phyloP scores from a whole-genome alignment of 2,113 vertebrate genomes.

The Symphodus melops region DNA sequence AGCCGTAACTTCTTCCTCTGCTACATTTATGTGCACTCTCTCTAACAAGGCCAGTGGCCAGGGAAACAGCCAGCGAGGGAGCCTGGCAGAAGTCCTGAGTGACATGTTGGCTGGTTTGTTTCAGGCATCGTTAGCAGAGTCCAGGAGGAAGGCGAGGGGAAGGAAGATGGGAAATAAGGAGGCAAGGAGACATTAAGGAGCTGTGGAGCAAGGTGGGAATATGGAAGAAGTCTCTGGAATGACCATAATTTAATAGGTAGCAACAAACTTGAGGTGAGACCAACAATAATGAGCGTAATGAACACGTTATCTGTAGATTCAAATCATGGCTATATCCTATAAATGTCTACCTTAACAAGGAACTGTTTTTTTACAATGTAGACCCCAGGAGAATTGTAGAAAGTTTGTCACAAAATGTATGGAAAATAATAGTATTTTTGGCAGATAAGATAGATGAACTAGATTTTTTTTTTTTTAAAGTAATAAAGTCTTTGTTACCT shows the following conservation, averaged over 20 bases:
- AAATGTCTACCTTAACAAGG: not conserved
- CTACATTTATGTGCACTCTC: constrained; percentile 64
- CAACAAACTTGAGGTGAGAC: constrained; percentile 20
- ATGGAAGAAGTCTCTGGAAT: constrained; percentile 1
- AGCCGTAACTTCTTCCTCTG: constrained; percentile 53
- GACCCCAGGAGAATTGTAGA: no score
- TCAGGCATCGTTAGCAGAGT: constrained; percentile 49
- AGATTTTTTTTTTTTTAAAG: no score
- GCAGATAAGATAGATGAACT: no score
- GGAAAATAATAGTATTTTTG: no score
- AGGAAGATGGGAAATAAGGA: constrained; percentile 18
- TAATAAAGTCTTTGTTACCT: no score
- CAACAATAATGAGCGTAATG: constrained; percentile 28
- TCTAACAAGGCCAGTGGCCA: constrained; percentile 62
- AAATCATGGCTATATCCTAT: not conserved
- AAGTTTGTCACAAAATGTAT: no score
- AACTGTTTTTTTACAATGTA: not conserved
- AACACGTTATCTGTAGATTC: constrained; percentile 12
- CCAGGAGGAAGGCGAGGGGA: constrained; percentile 19
- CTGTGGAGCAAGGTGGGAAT: not conserved
- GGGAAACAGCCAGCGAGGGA: constrained; percentile 51
- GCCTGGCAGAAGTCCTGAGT: constrained; percentile 30
- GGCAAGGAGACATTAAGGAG: constrained; percentile 28
- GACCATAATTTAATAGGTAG: constrained; percentile 3
- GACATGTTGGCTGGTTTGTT: constrained; percentile 33